Evolutionary conservation across 2,888 invertebrate genomes (phyloP).

Genomic region (Orchestes rusci): DNA sequence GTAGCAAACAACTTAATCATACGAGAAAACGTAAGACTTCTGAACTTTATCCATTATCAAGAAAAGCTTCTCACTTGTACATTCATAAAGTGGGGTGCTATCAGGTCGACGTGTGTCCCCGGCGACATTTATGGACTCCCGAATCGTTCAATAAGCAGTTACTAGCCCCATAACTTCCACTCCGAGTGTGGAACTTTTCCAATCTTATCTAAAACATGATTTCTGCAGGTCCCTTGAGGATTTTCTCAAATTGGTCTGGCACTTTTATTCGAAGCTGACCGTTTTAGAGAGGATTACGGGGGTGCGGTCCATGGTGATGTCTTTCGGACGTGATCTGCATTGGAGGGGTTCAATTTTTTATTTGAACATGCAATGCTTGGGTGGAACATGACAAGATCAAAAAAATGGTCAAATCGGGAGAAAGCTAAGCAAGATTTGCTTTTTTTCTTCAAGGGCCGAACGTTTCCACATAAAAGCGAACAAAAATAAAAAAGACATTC

Average conservation of each 20-base stretch:
- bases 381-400: no score
- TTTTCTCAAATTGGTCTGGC: constrained; percentile 23
- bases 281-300: constrained; percentile 15
- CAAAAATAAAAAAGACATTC: no score
- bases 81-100: constrained; percentile 15
- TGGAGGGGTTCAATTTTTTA: no score
- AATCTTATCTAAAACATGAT: constrained; percentile 23
- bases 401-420: no score
- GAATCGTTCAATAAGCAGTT: constrained; percentile 24
- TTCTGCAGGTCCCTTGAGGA: constrained; percentile 21
- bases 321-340: constrained; percentile 16
- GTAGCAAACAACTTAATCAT: no score
- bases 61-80: constrained; percentile 13
- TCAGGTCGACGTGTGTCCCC: constrained; percentile 13
- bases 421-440: no score
- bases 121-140: constrained; percentile 22
- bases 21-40: no score
- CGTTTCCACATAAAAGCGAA: no score
- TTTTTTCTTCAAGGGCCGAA: no score
- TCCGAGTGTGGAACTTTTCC: constrained; percentile 21
- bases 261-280: constrained; percentile 23
- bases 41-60: no score
- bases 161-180: constrained; percentile 22
- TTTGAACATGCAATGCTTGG: no score
- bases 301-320: constrained; percentile 11